phyloP scores from a whole-genome alignment of 2,888 invertebrate genomes.

The Odontocolon sp. region DNA sequence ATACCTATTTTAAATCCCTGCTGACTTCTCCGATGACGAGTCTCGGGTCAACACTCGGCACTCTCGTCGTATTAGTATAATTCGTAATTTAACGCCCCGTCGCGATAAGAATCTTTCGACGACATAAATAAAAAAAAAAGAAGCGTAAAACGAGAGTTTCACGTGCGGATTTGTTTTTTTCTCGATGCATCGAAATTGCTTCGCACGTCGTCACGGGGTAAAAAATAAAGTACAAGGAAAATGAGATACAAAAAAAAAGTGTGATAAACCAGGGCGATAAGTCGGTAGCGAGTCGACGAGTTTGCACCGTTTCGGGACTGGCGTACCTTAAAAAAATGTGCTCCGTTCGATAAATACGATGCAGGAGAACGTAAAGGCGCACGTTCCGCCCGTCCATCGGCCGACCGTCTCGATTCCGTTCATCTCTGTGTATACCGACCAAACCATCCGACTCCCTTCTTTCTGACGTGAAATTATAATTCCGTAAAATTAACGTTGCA shows the following conservation, averaged over 20 bases:
- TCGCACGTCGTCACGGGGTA: slow-evolving; percentile 22
- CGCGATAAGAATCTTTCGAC: slow-evolving; percentile 45
- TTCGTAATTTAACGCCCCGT: slow-evolving; percentile 59
- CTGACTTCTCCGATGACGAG: slow-evolving; percentile 33
- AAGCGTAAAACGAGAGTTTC: not conserved
- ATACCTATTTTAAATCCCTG: not conserved
- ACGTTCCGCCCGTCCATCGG: slow-evolving; percentile 64
- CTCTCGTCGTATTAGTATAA: slow-evolving; percentile 52
- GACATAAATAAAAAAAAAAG: slow-evolving; percentile 3
- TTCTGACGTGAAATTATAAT: slow-evolving; percentile 77
- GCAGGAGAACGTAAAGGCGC: slow-evolving; percentile 51
- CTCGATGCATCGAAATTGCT: slow-evolving; percentile 12
- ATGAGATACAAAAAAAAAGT: slow-evolving; percentile 14
- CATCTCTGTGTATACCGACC: slow-evolving; percentile 21
- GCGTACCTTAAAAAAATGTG: slow-evolving; percentile 5
- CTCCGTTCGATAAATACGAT: slow-evolving; percentile 20
- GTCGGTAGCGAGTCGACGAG: slow-evolving; percentile 22
- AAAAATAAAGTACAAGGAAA: slow-evolving; percentile 38
- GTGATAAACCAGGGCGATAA: slow-evolving; percentile 6
- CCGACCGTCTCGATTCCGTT: slow-evolving; percentile 26
- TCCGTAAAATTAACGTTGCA: slow-evolving; percentile 78
- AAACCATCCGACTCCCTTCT: slow-evolving; percentile 25
- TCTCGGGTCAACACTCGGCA: slow-evolving; percentile 24
- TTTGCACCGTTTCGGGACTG: slow-evolving; percentile 9
- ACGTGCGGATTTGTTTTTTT: slow-evolving; percentile 7